Evolutionary conservation across 2,113 vertebrate species (phyloP).

Genomic region (Ursus arctos): DNA sequence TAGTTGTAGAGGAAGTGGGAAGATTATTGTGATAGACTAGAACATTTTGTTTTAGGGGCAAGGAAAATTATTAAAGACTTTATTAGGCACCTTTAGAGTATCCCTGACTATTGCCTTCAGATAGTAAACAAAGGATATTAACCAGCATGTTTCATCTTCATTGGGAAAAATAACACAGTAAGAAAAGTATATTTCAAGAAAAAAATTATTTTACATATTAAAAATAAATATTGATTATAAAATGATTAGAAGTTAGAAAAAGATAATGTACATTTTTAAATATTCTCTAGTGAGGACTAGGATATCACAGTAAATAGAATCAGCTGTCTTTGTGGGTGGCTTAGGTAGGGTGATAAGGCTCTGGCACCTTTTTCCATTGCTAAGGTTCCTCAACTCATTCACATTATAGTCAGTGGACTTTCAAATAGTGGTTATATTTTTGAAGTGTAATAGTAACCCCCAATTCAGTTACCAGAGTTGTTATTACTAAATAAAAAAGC

Average conservation of each 20-base stretch:
- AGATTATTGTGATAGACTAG: background rate
- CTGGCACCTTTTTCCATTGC: background rate
- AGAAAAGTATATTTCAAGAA: background rate
- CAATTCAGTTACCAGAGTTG: slow-evolving; percentile 21
- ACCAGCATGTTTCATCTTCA: background rate
- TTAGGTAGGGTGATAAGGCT: background rate
- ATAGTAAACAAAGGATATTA: background rate
- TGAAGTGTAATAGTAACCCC: background rate
- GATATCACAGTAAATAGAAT: background rate
- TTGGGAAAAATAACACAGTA: background rate
- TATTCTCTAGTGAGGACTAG: background rate
- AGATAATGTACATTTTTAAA: background rate
- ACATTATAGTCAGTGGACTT: background rate
- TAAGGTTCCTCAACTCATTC: background rate
- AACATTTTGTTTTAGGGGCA: background rate
- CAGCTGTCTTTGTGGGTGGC: background rate
- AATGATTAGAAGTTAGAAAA: background rate
- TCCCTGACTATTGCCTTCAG: background rate
- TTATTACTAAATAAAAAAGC: slow-evolving; percentile 52
- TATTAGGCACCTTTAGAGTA: background rate
- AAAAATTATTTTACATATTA: background rate
- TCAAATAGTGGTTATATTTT: background rate
- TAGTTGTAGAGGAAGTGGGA: background rate
- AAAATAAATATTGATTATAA: background rate
- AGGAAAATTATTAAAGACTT: background rate